Conservation (phyloP, 2,113 vertebrate species). For the Bothrops jararaca region DNA sequence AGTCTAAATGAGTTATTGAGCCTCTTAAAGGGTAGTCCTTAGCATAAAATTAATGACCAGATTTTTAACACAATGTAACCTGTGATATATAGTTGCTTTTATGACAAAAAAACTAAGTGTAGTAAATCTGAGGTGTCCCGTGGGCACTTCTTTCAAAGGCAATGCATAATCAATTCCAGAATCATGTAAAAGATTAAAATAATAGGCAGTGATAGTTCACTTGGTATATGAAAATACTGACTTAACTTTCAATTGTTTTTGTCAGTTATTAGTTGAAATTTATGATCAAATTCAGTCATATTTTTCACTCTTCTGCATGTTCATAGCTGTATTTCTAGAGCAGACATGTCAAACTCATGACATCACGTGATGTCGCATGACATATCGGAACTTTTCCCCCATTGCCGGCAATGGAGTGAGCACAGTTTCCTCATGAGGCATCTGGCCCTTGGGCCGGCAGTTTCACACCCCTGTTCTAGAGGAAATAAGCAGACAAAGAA, state of each 20-base stretch:
- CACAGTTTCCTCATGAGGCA: no score
- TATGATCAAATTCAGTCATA: accelerated
- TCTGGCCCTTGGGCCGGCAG: no score
- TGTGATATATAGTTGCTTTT: not conserved
- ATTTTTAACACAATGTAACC: not conserved
- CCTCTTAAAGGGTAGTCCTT: not conserved
- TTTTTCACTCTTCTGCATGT: not conserved
- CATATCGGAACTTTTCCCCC: no score
- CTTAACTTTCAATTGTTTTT: not conserved
- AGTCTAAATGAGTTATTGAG: not conserved
- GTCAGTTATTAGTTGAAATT: not conserved
- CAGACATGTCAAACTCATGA: no score
- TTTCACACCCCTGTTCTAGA: no score
- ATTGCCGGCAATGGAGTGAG: no score
- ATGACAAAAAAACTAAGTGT: not conserved
- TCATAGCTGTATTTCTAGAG: not conserved
- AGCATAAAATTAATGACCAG: not conserved
- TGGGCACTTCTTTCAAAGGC: not conserved
- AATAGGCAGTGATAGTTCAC: not conserved
- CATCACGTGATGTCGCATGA: no score
- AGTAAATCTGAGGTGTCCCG: not conserved
- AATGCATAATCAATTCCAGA: not conserved
- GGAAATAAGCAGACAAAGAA: not conserved
- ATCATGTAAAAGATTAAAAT: not conserved
- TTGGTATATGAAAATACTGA: not conserved